Evolutionary conservation across 1,140 invertebrate species (phyloP).

Genomic region (Lethocerus indicus): DNA sequence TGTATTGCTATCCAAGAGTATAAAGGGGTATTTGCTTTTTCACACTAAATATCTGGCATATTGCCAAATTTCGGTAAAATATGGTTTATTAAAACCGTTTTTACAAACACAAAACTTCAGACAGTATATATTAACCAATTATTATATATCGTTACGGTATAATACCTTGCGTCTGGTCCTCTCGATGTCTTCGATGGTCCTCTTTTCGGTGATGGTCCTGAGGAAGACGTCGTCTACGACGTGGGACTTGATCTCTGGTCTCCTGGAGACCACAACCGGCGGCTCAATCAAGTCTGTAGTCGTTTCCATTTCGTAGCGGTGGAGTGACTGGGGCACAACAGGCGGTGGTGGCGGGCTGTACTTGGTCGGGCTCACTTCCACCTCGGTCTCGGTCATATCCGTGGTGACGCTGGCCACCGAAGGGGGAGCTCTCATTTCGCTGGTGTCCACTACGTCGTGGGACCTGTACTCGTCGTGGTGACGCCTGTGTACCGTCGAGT

Average conservation of each 20-base stretch:
- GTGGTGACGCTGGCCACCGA: conserved; percentile 52
- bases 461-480: conserved; percentile 30
- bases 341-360: conserved; percentile 24
- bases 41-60: too few relatives aligned
- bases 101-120: too few relatives aligned
- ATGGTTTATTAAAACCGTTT: too few relatives aligned
- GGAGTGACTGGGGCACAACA: conserved; percentile 35
- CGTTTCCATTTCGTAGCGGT: conserved; percentile 14
- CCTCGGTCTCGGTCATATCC: conserved; percentile 52
- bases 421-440: conserved; percentile 14
- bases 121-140: too few relatives aligned
- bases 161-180: conserved; percentile 58
- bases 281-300: conserved; percentile 20
- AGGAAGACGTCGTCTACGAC: conserved; percentile 75
- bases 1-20: too few relatives aligned
- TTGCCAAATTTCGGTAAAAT: too few relatives aligned
- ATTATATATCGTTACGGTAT: conserved; percentile 56
- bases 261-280: conserved; percentile 23
- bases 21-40: too few relatives aligned
- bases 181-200: conserved; percentile 77
- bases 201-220: conserved; percentile 76
- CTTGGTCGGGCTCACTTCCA: conserved; percentile 39
- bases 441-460: conserved; percentile 14
- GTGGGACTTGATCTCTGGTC: conserved; percentile 66
- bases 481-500: conserved; percentile 36